phyloP scores from a whole-genome alignment of 1,140 invertebrate species.

The Sitobion miscanthi region DNA sequence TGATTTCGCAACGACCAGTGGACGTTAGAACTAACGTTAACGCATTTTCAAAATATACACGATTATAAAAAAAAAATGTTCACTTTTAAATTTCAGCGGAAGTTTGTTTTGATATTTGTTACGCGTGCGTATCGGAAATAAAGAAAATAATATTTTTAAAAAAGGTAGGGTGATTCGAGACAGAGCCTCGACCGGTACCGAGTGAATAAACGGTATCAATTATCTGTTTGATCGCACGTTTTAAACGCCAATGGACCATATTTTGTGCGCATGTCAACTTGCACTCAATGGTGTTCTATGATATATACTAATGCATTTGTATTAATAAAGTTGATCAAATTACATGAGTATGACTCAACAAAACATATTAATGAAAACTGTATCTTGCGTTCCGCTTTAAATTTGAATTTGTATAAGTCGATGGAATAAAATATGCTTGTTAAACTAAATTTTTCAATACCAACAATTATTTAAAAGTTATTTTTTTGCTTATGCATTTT shows the following conservation, averaged over 20 bases:
- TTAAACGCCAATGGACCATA: too few species aligned
- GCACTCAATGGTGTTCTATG: neutral
- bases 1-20: neutral
- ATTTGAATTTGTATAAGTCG: neutral
- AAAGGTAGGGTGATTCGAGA: neutral
- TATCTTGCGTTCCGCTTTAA: neutral
- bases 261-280: neutral
- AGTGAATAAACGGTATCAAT: neutral
- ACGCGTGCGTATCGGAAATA: too few species aligned
- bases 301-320: neutral
- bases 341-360: too few species aligned
- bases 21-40: neutral
- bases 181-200: neutral
- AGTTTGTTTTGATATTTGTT: neutral
- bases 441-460: neutral
- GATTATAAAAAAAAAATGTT: too few species aligned
- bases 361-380: neutral
- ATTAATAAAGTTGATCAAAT: neutral
- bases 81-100: too few species aligned
- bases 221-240: neutral
- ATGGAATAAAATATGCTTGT: neutral
- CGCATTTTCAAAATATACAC: neutral
- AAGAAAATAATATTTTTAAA: neutral
- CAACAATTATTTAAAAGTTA: neutral
- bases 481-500: neutral